Evolutionary conservation across 1,140 invertebrate species (phyloP).

Genomic region (Leptopilina clavipes): DNA sequence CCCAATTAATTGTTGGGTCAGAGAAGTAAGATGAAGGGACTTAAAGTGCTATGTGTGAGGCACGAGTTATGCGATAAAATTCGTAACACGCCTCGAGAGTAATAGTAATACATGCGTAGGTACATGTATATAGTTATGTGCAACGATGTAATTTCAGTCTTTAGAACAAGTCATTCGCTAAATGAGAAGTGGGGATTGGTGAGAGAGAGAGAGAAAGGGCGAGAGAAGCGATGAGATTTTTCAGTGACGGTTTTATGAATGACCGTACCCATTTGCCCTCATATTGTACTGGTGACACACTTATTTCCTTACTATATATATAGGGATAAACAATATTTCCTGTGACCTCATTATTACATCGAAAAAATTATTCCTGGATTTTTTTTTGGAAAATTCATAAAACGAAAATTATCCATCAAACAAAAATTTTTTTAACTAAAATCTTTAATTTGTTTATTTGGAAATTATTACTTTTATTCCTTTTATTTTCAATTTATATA

Average conservation of each 20-base stretch:
- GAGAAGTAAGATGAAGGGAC: slow-evolving; percentile 10
- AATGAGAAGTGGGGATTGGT: background rate
- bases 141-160: slow-evolving; percentile 25
- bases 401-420: too few species aligned
- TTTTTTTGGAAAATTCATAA: too few species aligned
- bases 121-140: background rate
- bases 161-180: slow-evolving; percentile 2
- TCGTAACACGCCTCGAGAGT: background rate
- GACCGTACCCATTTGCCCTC: slow-evolving; percentile 16
- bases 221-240: slow-evolving; percentile 24
- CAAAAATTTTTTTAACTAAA: too few species aligned
- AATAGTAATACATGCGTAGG: background rate
- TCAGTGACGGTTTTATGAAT: slow-evolving; percentile 34
- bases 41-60: background rate
- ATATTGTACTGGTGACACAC: slow-evolving; percentile 19
- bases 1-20: slow-evolving; percentile 46
- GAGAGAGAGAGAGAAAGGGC: background rate
- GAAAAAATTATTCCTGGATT: background rate
- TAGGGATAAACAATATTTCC: background rate
- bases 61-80: slow-evolving; percentile 4
- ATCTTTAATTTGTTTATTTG: too few species aligned
- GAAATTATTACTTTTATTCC: too few species aligned
- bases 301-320: background rate
- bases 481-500: too few species aligned
- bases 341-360: background rate